A percentile compares a stretch with the other conserved stretches of the same genome.
Conservation (phyloP, 2,888 invertebrate species). For the Scrobipalpa atriplicella region DNA sequence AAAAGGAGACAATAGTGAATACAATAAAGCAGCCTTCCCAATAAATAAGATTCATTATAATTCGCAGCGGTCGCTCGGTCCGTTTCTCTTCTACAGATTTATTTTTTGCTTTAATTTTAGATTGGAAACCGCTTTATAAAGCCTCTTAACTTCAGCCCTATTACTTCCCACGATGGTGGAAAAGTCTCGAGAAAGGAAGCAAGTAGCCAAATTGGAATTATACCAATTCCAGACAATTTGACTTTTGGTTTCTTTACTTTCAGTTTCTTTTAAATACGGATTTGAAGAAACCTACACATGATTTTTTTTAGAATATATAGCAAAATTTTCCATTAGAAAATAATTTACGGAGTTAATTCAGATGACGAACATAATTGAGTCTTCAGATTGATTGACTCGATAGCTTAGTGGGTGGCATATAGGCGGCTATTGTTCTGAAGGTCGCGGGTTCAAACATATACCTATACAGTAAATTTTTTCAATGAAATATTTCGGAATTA, state of each 20-base stretch:
- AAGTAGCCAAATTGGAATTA: slow-evolving; percentile 25
- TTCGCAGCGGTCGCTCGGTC: neutral
- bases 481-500: no score
- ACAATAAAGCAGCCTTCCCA: neutral
- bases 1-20: neutral
- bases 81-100: neutral
- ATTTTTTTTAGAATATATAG: no score
- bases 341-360: no score
- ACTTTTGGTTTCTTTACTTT: slow-evolving; percentile 18
- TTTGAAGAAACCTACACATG: no score
- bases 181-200: slow-evolving; percentile 8
- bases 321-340: no score
- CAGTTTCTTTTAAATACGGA: neutral
- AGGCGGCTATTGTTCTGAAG: no score
- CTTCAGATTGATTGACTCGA: no score
- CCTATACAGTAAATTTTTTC: no score
- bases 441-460: no score
- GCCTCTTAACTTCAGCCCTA: slow-evolving; percentile 20
- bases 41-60: slow-evolving; percentile 9
- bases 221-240: slow-evolving; percentile 26
- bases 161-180: slow-evolving; percentile 5
- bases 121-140: slow-evolving; percentile 19
- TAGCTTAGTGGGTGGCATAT: no score
- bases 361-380: no score
- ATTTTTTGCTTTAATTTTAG: slow-evolving; percentile 1